Conservation (phyloP, 2,888 invertebrate species). For the Metopia argyrocephala region DNA sequence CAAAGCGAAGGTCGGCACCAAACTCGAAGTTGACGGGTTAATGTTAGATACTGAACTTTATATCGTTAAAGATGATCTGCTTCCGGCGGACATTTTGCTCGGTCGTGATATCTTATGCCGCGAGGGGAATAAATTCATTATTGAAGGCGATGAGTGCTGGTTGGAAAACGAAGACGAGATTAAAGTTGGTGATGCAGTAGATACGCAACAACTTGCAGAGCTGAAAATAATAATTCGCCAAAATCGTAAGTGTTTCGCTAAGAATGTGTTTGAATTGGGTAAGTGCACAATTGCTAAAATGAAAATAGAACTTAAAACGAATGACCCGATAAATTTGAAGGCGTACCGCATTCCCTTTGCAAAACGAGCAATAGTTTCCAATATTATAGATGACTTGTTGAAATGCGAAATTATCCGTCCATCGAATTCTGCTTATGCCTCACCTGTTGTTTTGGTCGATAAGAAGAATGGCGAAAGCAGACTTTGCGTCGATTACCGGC, state of each 20-base stretch:
- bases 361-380: conserved; percentile 19
- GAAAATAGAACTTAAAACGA: conserved; percentile 27
- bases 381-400: conserved; percentile 10
- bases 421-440: neutral
- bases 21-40: no score
- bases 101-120: conserved; percentile 49
- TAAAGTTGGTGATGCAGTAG: neutral
- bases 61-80: no score
- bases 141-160: conserved; percentile 53
- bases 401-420: conserved; percentile 10
- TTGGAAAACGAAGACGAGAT: conserved; percentile 13
- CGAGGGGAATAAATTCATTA: conserved; percentile 41
- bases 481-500: neutral
- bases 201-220: neutral
- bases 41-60: no score
- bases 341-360: conserved; percentile 20
- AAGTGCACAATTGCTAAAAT: conserved; percentile 39
- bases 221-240: conserved; percentile 11
- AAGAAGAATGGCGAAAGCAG: conserved; percentile 6
- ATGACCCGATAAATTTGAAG: conserved; percentile 21
- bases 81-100: no score
- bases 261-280: conserved; percentile 35
- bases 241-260: conserved; percentile 31
- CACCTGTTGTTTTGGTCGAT: neutral
- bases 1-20: no score